Conservation (phyloP, 2,888 invertebrate genomes). For the Sthenelais limicola region DNA sequence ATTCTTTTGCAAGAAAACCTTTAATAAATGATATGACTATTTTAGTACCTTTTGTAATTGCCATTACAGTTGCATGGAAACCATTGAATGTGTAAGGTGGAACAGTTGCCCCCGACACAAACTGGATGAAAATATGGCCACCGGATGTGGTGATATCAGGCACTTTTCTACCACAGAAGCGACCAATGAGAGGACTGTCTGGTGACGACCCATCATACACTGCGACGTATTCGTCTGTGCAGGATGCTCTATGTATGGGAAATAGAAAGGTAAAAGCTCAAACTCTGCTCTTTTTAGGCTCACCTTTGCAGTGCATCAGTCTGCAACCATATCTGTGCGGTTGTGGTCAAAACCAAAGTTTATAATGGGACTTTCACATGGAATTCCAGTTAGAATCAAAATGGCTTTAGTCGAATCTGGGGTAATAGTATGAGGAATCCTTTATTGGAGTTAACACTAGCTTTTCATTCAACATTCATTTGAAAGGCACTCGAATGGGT, state of each 20-base stretch:
- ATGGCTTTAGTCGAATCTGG: too few species aligned
- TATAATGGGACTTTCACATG: too few species aligned
- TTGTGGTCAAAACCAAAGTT: too few species aligned
- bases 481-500: not conserved
- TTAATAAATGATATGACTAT: not conserved
- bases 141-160: conserved; percentile 45
- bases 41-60: conserved; percentile 46
- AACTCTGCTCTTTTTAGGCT: not conserved
- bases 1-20: not conserved
- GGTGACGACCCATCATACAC: conserved; percentile 45
- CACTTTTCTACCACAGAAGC: conserved; percentile 44
- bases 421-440: too few species aligned
- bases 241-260: conserved; percentile 33
- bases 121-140: conserved; percentile 42
- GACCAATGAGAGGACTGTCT: conserved; percentile 38
- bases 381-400: too few species aligned
- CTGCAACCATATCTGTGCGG: too few species aligned
- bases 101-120: conserved; percentile 41
- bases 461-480: too few species aligned
- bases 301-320: too few species aligned
- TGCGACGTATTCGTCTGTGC: conserved; percentile 47
- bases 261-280: not conserved
- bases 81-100: conserved; percentile 45
- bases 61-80: conserved; percentile 42
- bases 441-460: too few species aligned